These are phyloP conservation scores for Epinephelus coioides DNA, from an alignment of 2,797 vertebrate genomes.

Conservation along the genomic window DNA sequence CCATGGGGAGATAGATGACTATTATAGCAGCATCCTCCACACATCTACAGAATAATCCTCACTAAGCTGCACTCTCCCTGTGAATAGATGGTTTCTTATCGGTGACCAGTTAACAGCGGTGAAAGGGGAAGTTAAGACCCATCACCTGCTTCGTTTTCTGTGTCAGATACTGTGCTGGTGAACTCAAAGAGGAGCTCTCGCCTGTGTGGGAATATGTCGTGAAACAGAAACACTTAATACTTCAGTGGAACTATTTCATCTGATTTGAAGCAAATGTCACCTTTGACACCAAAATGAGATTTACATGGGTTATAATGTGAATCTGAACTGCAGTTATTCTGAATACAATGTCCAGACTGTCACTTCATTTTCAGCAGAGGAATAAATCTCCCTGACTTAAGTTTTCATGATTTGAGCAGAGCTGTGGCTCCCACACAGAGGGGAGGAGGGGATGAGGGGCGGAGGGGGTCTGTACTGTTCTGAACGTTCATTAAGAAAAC, in stretches of 20 bases:
- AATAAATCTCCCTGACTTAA: conserved; percentile 42
- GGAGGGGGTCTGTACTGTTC: conserved; percentile 39
- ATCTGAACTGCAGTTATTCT: conserved; percentile 37
- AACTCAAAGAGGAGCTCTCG: not conserved
- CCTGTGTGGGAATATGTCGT: not conserved
- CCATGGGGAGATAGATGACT: conserved; percentile 76
- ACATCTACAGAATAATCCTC: conserved; percentile 72
- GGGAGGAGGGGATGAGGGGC: not conserved
- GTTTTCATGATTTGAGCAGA: conserved; percentile 45
- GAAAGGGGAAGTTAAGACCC: conserved; percentile 29
- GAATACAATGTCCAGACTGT: conserved; percentile 32
- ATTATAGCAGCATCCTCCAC: conserved; percentile 79
- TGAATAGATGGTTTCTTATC: conserved; percentile 28
- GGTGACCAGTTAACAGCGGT: conserved; percentile 44
- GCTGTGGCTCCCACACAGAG: conserved; percentile 49
- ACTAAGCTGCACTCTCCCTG: conserved; percentile 60
- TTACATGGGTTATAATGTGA: conserved; percentile 19
- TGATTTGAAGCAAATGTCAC: conserved; percentile 11
- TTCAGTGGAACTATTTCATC: conserved; percentile 15
- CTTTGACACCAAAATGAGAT: conserved; percentile 17
- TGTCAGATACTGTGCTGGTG: not conserved
- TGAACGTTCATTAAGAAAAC: conserved; percentile 71
- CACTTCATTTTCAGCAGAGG: conserved; percentile 35
- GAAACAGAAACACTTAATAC: conserved; percentile 6
- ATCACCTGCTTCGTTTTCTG: conserved; percentile 3